A percentile compares a stretch with the other conserved stretches of the same genome.
Conservation (phyloP, 2,888 invertebrate genomes). For the Cantharis rufa region DNA sequence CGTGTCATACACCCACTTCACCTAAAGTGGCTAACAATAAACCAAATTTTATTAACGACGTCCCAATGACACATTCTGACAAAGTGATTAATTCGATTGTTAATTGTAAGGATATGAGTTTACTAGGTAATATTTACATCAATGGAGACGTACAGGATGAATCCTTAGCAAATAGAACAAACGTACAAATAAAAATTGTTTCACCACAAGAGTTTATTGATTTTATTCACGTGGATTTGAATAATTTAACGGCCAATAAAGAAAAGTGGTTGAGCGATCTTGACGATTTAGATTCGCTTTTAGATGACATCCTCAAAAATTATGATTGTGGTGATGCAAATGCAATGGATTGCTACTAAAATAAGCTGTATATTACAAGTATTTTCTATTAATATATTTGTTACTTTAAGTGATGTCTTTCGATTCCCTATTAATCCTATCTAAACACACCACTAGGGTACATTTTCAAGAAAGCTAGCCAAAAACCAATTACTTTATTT, state of each 20-base stretch:
- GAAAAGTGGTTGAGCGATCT: slow-evolving; percentile 70
- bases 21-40: slow-evolving; percentile 6
- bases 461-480: too few species aligned
- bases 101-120: slow-evolving; percentile 64
- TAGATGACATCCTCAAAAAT: slow-evolving; percentile 74
- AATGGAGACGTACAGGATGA: slow-evolving; percentile 35
- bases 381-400: background rate
- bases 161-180: slow-evolving; percentile 42
- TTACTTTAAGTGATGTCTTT: background rate
- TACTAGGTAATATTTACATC: slow-evolving; percentile 66
- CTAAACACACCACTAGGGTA: too few species aligned
- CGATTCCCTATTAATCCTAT: background rate
- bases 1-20: slow-evolving; percentile 37
- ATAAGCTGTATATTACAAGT: background rate
- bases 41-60: slow-evolving; percentile 3
- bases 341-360: slow-evolving; percentile 72
- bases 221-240: slow-evolving; percentile 64
- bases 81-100: slow-evolving; percentile 69
- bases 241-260: slow-evolving; percentile 63
- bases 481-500: too few species aligned
- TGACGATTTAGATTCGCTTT: slow-evolving; percentile 69
- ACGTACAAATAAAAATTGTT: slow-evolving; percentile 50
- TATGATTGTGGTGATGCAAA: slow-evolving; percentile 63
- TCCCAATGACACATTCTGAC: slow-evolving; percentile 48
- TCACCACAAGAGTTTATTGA: slow-evolving; percentile 65